Conservation (phyloP, 2,113 vertebrate species). For the Phalacrocorax brasilianus region DNA sequence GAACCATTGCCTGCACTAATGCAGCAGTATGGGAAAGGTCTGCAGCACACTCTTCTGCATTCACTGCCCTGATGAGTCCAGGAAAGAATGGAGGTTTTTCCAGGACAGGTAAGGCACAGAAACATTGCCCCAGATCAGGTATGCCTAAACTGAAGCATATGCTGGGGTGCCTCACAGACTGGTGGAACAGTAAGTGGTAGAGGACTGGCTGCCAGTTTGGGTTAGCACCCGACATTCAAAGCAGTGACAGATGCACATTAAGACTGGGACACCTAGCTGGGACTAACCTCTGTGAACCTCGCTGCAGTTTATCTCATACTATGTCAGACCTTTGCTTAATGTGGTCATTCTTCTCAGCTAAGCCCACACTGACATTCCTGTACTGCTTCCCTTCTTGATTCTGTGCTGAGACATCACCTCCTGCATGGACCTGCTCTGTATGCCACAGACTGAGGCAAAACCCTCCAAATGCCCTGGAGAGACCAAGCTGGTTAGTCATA, state of each 20-base stretch:
- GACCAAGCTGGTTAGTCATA: neutral
- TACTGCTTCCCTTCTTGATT: neutral
- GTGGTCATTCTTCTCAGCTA: slow-evolving; percentile 22
- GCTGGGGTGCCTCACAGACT: neutral
- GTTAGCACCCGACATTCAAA: neutral
- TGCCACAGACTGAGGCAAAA: neutral
- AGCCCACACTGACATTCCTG: neutral
- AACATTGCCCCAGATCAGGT: neutral
- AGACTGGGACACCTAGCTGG: neutral
- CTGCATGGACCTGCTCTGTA: fast-evolving
- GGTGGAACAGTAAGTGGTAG: neutral
- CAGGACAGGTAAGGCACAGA: neutral
- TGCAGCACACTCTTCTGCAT: neutral
- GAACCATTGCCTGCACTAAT: neutral
- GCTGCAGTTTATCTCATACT: slow-evolving; percentile 14
- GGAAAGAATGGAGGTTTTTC: neutral
- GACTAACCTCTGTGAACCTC: neutral
- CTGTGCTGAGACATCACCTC: fast-evolving
- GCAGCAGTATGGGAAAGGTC: neutral
- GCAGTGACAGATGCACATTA: neutral
- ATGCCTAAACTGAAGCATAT: neutral
- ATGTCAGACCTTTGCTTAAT: slow-evolving; percentile 40
- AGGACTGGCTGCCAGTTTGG: neutral
- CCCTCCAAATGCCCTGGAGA: neutral
- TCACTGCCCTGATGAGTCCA: neutral